These are phyloP conservation scores for Pogonus chalceus DNA, from an alignment of 1,140 invertebrate species.

Conservation along the genomic window DNA sequence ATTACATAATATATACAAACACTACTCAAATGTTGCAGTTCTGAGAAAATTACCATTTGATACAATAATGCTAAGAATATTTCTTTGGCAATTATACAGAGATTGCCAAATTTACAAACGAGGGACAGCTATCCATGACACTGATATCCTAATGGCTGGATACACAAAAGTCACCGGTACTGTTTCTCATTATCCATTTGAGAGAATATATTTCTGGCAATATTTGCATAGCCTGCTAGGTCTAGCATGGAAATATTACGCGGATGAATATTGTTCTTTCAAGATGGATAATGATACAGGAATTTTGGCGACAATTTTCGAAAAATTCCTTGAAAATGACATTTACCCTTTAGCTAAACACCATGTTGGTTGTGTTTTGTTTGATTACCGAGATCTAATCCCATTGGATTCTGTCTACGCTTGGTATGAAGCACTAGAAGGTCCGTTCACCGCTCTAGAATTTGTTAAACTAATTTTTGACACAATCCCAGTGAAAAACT, in stretches of 20 bases:
- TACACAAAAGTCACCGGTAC: slow-evolving; percentile 35
- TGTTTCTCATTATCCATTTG: slow-evolving; percentile 43
- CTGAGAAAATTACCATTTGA: slow-evolving; percentile 23
- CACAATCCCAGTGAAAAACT: no score
- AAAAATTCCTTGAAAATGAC: slow-evolving; percentile 38
- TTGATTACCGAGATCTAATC: slow-evolving; percentile 34
- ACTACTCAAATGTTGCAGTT: slow-evolving; percentile 30
- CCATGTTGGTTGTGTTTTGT: slow-evolving; percentile 31
- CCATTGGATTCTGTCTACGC: slow-evolving; percentile 39
- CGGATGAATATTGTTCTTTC: slow-evolving; percentile 21
- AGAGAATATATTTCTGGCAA: slow-evolving; percentile 49
- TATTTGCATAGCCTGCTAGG: slow-evolving; percentile 43
- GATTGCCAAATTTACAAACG: slow-evolving; percentile 40
- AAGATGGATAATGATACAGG: slow-evolving; percentile 19
- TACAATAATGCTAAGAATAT: slow-evolving; percentile 39
- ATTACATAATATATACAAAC: slow-evolving; percentile 43
- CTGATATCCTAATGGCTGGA: slow-evolving; percentile 36
- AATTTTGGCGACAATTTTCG: slow-evolving; percentile 37
- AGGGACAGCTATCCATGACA: slow-evolving; percentile 38
- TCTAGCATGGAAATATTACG: slow-evolving; percentile 39
- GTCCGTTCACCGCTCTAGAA: slow-evolving; percentile 36
- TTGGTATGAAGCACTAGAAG: slow-evolving; percentile 38
- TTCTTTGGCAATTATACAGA: slow-evolving; percentile 47
- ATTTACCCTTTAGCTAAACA: slow-evolving; percentile 29
- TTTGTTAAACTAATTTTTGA: no score